Evolutionary conservation across 2,888 invertebrate genomes (phyloP).

Genomic region (Eulithis prunata): DNA sequence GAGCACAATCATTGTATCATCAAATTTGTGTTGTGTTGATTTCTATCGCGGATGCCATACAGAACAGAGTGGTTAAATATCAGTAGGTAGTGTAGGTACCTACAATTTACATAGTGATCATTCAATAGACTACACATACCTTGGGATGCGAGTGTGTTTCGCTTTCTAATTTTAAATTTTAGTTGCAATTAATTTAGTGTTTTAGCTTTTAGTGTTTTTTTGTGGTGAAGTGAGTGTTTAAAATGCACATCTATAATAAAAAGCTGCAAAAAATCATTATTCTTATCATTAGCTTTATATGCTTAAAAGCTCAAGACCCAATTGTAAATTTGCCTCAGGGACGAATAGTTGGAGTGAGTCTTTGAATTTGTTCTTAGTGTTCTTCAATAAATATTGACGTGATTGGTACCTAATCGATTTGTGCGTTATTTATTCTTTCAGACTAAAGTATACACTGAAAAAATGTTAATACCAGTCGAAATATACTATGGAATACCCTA

Average conservation of each 20-base stretch:
- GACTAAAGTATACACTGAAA: constrained; percentile 88
- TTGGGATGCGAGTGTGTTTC: constrained; percentile 10
- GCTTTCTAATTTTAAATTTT: background rate
- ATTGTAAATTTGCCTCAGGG: constrained; percentile 83
- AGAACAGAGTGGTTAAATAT: constrained; percentile 54
- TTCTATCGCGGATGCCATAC: constrained; percentile 46
- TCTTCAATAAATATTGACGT: too few species aligned
- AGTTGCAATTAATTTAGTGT: background rate
- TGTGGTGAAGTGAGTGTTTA: background rate
- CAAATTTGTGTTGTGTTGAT: constrained; percentile 69
- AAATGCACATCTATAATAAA: constrained; percentile 7
- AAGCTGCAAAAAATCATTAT: constrained; percentile 15
- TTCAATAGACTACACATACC: constrained; percentile 34
- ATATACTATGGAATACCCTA: constrained; percentile 92
- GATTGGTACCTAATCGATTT: too few species aligned
- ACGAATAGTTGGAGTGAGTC: constrained; percentile 84
- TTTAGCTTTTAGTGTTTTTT: background rate
- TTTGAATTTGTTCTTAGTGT: too few species aligned
- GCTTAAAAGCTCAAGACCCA: constrained; percentile 73
- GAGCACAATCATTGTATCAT: constrained; percentile 75
- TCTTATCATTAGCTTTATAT: constrained; percentile 27
- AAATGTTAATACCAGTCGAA: constrained; percentile 85
- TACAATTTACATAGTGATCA: constrained; percentile 23
- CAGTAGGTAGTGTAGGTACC: constrained; percentile 40
- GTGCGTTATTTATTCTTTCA: constrained; percentile 50